Evolutionary conservation across 2,113 vertebrate genomes (phyloP).

Genomic region (Corapipo altera): DNA sequence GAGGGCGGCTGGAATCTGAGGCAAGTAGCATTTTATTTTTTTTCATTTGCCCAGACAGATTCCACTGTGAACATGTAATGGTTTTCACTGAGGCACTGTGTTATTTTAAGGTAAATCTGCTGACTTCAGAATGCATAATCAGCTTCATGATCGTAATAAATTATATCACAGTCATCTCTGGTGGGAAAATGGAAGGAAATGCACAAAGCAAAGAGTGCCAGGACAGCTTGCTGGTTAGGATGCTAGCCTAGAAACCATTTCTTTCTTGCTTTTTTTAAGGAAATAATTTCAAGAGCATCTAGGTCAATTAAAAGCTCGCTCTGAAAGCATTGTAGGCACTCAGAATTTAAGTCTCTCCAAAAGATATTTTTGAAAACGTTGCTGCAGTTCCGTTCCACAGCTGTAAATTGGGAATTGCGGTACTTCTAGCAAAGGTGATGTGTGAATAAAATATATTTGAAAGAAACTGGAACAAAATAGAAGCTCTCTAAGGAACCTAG

Average conservation of each 20-base stretch:
- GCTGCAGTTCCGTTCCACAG: neutral
- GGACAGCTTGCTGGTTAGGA: neutral
- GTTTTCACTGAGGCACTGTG: conserved; percentile 38
- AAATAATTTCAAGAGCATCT: neutral
- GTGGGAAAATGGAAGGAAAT: conserved; percentile 12
- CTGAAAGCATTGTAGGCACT: neutral
- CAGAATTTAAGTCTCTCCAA: neutral
- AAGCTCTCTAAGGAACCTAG: neutral
- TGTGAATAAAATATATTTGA: neutral
- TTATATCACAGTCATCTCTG: neutral
- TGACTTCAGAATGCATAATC: conserved; percentile 57
- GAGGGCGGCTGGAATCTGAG: neutral
- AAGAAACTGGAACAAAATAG: neutral
- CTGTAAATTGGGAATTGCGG: neutral
- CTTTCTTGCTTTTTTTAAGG: neutral
- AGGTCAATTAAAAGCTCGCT: neutral
- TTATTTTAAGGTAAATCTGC: conserved; percentile 60
- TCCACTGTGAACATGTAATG: conserved; percentile 43
- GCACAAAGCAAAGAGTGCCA: neutral
- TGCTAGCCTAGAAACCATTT: neutral
- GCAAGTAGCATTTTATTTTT: neutral
- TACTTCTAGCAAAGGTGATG: neutral
- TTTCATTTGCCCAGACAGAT: conserved; percentile 21
- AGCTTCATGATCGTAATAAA: conserved; percentile 26
- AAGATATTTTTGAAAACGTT: neutral